Conservation (phyloP, 2,888 invertebrate species). For the Brachypalpus laphriformis region DNA sequence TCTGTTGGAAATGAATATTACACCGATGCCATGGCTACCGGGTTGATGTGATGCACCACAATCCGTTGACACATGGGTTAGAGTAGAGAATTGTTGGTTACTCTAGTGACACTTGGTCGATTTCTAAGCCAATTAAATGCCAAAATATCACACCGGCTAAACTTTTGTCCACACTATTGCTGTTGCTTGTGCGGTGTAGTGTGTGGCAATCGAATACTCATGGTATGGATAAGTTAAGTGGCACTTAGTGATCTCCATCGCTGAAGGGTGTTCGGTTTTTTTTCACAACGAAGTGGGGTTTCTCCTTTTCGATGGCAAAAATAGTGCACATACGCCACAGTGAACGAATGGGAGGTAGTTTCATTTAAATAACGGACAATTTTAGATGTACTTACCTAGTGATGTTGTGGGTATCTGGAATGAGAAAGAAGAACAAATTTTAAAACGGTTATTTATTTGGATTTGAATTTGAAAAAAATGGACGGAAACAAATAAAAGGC, state of each 20-base stretch:
- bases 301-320: neutral
- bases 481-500: no score
- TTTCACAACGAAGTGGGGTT: neutral
- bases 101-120: conserved; percentile 54
- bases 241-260: conserved; percentile 32
- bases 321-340: conserved; percentile 23
- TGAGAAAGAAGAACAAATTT: conserved; percentile 24
- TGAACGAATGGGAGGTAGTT: neutral
- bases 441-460: neutral
- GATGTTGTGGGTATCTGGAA: conserved; percentile 37
- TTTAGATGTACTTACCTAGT: conserved; percentile 56
- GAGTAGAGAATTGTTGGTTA: conserved; percentile 3
- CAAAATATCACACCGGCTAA: conserved; percentile 39
- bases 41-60: conserved; percentile 9
- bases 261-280: conserved; percentile 14
- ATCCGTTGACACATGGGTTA: conserved; percentile 35
- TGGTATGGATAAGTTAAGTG: conserved; percentile 21
- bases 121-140: conserved; percentile 47
- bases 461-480: neutral
- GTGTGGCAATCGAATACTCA: conserved; percentile 4
- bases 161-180: conserved; percentile 18
- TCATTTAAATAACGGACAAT: neutral
- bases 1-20: conserved; percentile 27
- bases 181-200: neutral
- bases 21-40: conserved; percentile 2